Conservation (phyloP, 2,888 invertebrate species). For the Arge pagana region DNA sequence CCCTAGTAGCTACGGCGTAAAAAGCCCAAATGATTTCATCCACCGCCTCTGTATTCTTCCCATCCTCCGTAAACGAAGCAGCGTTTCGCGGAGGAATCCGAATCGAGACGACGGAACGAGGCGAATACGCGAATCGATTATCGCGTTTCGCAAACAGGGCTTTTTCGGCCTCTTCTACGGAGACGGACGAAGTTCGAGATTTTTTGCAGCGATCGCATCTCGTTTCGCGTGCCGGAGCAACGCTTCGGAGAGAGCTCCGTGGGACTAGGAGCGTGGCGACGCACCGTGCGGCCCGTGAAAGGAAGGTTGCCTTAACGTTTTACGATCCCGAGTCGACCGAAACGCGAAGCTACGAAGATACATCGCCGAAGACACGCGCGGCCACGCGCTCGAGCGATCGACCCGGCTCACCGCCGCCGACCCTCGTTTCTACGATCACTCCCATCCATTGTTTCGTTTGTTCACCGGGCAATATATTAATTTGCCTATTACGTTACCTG, state of each 20-base stretch:
- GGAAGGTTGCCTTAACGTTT: slow-evolving; percentile 32
- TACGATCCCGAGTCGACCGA: slow-evolving; percentile 28
- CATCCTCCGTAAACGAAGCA: too few relatives aligned
- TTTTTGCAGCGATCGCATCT: too few relatives aligned
- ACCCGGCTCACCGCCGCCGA: not conserved
- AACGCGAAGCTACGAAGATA: slow-evolving; percentile 17
- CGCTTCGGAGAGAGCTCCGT: slow-evolving; percentile 28
- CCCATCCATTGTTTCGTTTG: slow-evolving; percentile 8
- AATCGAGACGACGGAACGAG: too few relatives aligned
- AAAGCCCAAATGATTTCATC: slow-evolving; percentile 38
- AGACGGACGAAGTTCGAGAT: too few relatives aligned
- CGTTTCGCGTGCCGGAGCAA: too few relatives aligned
- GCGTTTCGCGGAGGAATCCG: too few relatives aligned
- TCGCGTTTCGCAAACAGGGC: too few relatives aligned
- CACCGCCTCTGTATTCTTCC: slow-evolving; percentile 40
- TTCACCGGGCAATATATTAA: slow-evolving; percentile 25
- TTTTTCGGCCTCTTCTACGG: too few relatives aligned
- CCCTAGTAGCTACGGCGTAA: too few relatives aligned
- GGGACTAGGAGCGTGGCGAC: slow-evolving; percentile 26
- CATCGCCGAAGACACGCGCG: slow-evolving; percentile 39
- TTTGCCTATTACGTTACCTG: slow-evolving; percentile 30
- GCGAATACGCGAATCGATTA: too few relatives aligned
- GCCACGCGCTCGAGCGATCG: slow-evolving; percentile 33
- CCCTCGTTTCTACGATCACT: slow-evolving; percentile 5
- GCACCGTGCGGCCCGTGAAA: slow-evolving; percentile 30